phyloP scores from a whole-genome alignment of 2,888 invertebrate genomes.

The Diloba caeruleocephala region DNA sequence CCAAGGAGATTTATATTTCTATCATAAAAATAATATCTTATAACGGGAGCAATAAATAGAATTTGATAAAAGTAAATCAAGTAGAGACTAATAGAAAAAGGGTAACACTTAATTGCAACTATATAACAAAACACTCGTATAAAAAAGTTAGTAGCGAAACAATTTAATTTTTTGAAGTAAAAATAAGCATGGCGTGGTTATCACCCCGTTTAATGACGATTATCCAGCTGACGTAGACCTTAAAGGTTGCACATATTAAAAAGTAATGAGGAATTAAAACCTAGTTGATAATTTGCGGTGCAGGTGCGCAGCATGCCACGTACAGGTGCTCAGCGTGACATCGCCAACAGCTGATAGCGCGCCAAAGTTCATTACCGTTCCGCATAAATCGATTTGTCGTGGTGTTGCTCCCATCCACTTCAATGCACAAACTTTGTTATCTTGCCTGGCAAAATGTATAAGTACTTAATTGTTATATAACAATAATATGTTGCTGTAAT shows the following conservation, averaged over 20 bases:
- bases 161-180: constrained; percentile 1
- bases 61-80: too few relatives aligned
- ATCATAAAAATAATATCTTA: neutral
- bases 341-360: constrained; percentile 80
- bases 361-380: constrained; percentile 86
- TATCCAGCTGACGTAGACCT: constrained; percentile 50
- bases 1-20: neutral
- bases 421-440: constrained; percentile 70
- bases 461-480: constrained; percentile 6
- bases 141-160: too few relatives aligned
- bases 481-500: neutral
- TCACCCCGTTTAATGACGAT: constrained; percentile 12
- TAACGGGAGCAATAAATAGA: too few relatives aligned
- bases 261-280: constrained; percentile 51
- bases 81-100: too few relatives aligned
- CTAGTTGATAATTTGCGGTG: constrained; percentile 55
- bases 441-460: constrained; percentile 21
- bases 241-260: constrained; percentile 61
- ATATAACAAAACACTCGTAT: too few relatives aligned
- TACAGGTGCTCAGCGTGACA: constrained; percentile 65
- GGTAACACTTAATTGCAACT: too few relatives aligned
- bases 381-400: constrained; percentile 81
- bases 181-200: neutral
- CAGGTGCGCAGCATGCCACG: constrained; percentile 55
- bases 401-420: constrained; percentile 75